These are phyloP conservation scores for Solenodon paradoxus DNA, from an alignment of 2,113 vertebrate genomes.

Conservation along the genomic window DNA sequence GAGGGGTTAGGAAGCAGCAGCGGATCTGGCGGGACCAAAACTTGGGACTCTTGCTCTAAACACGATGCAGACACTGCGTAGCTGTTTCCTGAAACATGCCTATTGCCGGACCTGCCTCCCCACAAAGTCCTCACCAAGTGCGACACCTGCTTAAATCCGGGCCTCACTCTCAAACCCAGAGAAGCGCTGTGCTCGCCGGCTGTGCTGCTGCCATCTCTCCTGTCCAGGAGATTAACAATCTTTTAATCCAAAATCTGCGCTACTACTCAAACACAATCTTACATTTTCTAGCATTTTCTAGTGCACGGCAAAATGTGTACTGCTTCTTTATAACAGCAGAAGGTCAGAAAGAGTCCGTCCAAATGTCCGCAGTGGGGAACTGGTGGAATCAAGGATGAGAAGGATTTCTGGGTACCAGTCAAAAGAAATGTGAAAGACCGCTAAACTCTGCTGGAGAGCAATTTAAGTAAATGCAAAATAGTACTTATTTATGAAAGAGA, in stretches of 20 bases:
- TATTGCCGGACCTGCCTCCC: not conserved
- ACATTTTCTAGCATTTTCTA: conserved; percentile 25
- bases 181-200: not conserved
- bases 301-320: not conserved
- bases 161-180: not conserved
- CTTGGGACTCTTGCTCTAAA: not conserved
- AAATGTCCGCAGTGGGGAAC: not conserved
- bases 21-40: not conserved
- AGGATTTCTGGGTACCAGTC: not conserved
- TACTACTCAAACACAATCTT: not conserved
- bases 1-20: not conserved
- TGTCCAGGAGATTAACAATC: not conserved
- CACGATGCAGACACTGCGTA: too few relatives aligned
- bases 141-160: not conserved
- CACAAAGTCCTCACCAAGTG: not conserved
- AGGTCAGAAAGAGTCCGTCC: not conserved
- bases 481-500: not conserved
- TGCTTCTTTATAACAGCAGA: not conserved
- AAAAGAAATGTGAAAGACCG: not conserved
- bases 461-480: not conserved
- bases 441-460: not conserved
- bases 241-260: not conserved
- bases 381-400: not conserved
- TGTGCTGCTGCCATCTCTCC: not conserved
- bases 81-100: not conserved